Base-by-base conservation (phyloP, 2,113 vertebrate species). In the Scortum barcoo region DNA sequence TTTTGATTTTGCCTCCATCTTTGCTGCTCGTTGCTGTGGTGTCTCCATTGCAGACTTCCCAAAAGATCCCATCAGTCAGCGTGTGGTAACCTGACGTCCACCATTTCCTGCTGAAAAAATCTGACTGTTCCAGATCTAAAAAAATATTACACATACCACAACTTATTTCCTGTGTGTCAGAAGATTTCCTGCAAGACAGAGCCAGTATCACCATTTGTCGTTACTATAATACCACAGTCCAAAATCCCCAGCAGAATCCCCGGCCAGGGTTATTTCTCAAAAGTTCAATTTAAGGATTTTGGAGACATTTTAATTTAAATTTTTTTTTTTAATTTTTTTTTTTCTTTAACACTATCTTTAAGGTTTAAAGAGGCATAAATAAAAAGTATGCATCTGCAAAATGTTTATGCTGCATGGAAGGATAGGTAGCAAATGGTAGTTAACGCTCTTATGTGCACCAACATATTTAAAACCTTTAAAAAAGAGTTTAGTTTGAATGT, bases 71-170 rank as follows among this genome's bases (percentile, higher is more conserved):
- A 40, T 33, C 26, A 14, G 3, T 71, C 33, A 17, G 30, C 20
- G 19, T 5, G 36, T 20, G 0, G 2, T 5, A 19, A 4, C 14
- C 7, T 60, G 33, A 54, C 3, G 3, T 48, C 53, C 3, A 40
- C 17, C 16, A 1, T 40, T 19, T 57, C 33, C 17, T 46, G 33
- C 3, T 36, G 7, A 48, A 6, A 0, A 48, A 48, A 48, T 48
- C 1, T 73, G 28, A 14, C 4, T 20, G 3, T 33, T 42, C 8
- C 10, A 12, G 4, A n/a, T n/a, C 2, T 13, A 11, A 12, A 40
- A 68, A 69, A 82, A 72, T 13, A 16, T 16, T 24, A 58, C 71
- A 69, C 3, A 26, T 5, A 22, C 26, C 24, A 5, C 9, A 81
- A 28, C 1, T 0, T 60, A 19, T 9, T 70, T 63, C 28, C 30